These are phyloP conservation scores for Malurus elegans DNA, from an alignment of 2,113 vertebrate species.

Conservation along the genomic window DNA sequence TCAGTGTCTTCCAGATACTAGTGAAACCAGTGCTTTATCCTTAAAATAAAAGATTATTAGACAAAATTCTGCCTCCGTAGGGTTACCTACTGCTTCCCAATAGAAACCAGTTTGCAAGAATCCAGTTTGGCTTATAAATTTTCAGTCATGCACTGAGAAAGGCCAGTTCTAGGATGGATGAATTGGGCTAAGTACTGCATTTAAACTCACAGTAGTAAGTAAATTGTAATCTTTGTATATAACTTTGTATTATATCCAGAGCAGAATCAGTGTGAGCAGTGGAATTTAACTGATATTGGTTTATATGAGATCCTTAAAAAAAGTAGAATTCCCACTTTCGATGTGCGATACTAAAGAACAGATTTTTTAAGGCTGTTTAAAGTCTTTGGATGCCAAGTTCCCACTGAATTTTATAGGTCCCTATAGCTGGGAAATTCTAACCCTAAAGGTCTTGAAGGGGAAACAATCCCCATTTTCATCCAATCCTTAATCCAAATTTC, in stretches of 20 bases:
- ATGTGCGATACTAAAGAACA: not conserved
- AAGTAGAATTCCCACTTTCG: not conserved
- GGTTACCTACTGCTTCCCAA: not conserved
- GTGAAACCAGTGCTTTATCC: not conserved
- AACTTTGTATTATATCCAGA: not conserved
- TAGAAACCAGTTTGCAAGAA: not conserved
- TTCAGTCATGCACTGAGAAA: not conserved
- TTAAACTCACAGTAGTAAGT: not conserved
- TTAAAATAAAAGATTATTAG: not conserved
- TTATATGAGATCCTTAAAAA: not conserved
- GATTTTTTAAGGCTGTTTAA: not conserved
- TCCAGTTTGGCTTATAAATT: not conserved
- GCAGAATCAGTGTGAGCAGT: not conserved
- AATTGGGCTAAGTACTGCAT: not conserved
- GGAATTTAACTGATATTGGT: not conserved
- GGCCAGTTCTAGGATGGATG: not conserved
- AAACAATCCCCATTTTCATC: not conserved
- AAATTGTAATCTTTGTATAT: not conserved
- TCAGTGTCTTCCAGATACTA: not conserved
- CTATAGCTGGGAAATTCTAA: not conserved
- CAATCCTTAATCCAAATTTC: not conserved
- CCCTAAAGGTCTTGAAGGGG: not conserved
- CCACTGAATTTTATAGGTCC: not conserved
- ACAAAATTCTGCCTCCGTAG: not conserved
- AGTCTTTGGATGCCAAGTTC: not conserved